phyloP scores from a whole-genome alignment of 2,888 invertebrate genomes.

The Caenorhabditis afra region DNA sequence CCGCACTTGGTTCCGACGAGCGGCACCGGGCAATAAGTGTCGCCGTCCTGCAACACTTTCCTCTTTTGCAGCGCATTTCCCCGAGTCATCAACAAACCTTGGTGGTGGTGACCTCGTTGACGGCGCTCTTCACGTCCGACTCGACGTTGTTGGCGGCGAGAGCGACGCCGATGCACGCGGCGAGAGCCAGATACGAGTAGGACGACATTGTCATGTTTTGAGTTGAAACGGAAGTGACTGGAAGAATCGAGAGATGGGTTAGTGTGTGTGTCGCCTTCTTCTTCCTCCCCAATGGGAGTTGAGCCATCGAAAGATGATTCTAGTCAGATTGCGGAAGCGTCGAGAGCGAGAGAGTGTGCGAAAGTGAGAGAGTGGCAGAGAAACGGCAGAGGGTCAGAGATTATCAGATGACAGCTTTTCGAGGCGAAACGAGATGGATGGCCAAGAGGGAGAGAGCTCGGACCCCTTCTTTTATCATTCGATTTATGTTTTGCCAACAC shows the following conservation, averaged over 20 bases:
- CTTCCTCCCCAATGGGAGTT: neutral
- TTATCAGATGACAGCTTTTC: slow-evolving; percentile 1
- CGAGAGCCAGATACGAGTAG: slow-evolving; percentile 44
- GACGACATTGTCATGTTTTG: slow-evolving; percentile 17
- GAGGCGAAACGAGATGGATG: slow-evolving; percentile 4
- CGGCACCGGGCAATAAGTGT: slow-evolving; percentile 74
- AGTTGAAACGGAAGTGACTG: slow-evolving; percentile 3
- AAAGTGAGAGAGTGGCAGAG: neutral
- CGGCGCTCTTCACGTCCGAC: slow-evolving; percentile 67
- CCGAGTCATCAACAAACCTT: slow-evolving; percentile 63
- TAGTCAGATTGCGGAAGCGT: slow-evolving; percentile 6
- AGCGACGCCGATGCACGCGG: slow-evolving; percentile 49
- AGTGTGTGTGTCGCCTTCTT: too few species aligned
- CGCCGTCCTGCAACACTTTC: slow-evolving; percentile 72
- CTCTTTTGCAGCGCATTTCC: neutral
- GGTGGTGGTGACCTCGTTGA: slow-evolving; percentile 71
- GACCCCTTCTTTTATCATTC: too few species aligned
- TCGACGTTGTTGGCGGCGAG: slow-evolving; percentile 47
- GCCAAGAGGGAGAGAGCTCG: neutral
- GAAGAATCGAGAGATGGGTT: neutral
- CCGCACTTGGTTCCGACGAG: slow-evolving; percentile 76
- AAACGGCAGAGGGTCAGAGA: slow-evolving; percentile 4
- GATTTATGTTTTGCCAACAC: too few species aligned
- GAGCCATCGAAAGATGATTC: slow-evolving; percentile 28
- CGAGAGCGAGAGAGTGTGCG: neutral